Base-by-base conservation (phyloP, 2,888 invertebrate genomes). In the Xestia sexstrigata region DNA sequence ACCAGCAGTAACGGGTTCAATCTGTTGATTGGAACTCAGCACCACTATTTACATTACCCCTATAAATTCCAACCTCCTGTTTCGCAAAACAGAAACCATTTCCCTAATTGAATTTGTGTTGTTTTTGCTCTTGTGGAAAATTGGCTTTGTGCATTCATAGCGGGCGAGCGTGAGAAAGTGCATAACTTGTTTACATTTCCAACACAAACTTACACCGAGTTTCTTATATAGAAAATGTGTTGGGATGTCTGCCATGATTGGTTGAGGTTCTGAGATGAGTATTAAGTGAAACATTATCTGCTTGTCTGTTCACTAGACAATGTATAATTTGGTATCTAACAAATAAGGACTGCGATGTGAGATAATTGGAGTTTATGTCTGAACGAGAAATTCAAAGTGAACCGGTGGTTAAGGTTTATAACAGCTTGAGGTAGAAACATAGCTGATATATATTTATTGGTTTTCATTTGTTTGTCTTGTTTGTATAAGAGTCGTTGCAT, bases 71-170 rank as follows among this genome's bases (percentile, higher is more conserved):
- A 70, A 90, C 91, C 90, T 92, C 91, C 91, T 92, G 92, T 92
- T 93, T 91, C 90, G 90, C 92, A 90, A 83, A 88, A 87, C 93
- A 95, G 92, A 93, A 93, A 93, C 93, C 93, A 94, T 94, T 94
- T 94, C 89, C 93, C 94, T 96, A 96, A 96, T 96, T 95, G 95
- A 96, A 96, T 95, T 95, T 94, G 94, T 95, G 94, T 94, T 95
- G 95, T 95, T 95, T 95, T 95, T 94, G 92, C 92, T 92, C 91
- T 92, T 91, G 93, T 92, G 93, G 94, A 95, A 95, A 95, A 96
- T 96, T 96, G 95, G 94, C 92, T 95, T 93, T 93, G 92, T 94
- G 92, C 94, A 93, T 94, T 93, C 91, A 91, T 90, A 91, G 90
- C 88, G 85, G 74, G 90, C 78, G 91, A 93, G 91, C 95, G 95